A percentile compares a stretch with the other conserved stretches of the same genome.
phyloP scores from a whole-genome alignment of 1,140 invertebrate species.

The Doryteuthis pealeii region DNA sequence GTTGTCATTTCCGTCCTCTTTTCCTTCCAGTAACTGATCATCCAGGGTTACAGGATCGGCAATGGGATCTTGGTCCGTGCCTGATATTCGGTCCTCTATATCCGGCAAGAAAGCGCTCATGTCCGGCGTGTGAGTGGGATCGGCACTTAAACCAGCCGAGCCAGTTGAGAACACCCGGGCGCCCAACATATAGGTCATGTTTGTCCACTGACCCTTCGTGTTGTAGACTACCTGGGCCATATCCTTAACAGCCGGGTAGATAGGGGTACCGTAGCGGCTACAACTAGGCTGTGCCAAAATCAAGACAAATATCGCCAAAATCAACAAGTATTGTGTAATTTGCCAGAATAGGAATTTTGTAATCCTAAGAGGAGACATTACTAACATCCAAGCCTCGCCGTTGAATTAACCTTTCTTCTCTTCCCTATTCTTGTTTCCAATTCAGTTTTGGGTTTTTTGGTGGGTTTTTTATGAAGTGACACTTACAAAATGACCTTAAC shows the following conservation, averaged over 20 bases:
- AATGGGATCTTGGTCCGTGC: neutral
- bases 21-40: neutral
- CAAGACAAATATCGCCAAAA: too few species aligned
- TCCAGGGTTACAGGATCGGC: neutral
- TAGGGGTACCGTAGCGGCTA: neutral
- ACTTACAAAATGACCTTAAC: too few species aligned
- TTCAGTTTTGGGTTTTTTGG: too few species aligned
- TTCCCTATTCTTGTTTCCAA: too few species aligned
- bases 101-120: neutral
- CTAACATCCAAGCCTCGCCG: too few species aligned
- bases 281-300: too few species aligned
- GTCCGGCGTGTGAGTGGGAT: neutral
- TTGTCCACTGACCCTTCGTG: neutral
- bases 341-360: too few species aligned
- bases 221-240: slow-evolving; percentile 2
- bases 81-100: neutral
- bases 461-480: too few species aligned
- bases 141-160: neutral
- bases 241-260: neutral
- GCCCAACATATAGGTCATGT: neutral
- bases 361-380: too few species aligned
- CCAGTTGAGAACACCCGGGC: neutral
- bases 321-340: too few species aligned
- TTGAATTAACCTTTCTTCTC: too few species aligned
- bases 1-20: neutral